Evolutionary conservation across 1,140 invertebrate species (phyloP), one percentile per base, ranked within the genome.

Genomic region (Stegodyphus dumicola): DNA sequence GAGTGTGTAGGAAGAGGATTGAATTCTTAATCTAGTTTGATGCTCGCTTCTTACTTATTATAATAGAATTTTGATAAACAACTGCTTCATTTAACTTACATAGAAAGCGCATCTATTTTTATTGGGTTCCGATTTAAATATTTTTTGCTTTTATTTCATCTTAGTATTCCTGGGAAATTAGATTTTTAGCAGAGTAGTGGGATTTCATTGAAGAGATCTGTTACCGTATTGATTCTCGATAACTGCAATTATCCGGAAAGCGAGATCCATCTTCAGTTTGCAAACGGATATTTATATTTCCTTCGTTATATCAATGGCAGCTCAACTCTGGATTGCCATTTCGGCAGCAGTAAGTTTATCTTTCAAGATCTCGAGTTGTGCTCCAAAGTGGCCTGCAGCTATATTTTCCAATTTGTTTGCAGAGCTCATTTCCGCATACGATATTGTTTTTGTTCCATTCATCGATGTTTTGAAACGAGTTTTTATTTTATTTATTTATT

Each of bases 51-150:
- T 80, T 80, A 80, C 69, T 73, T 60, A 71, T n/a, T 5, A 53
- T 80, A 80, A 80, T 80, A 80, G 66, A 69, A 80, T 71, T 80
- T 80, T 80, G 78, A 73, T 80, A 80, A 80, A 73, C 78, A 80
- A 80, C 73, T 51, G 78, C 53, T 51, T 80, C 54, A 15, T 80
- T 73, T 73, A 6, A 1, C 18, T 18, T 49, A 65, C 17, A 11
- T 74, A 11, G 13, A 52, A 74, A 76, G 11, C 13, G 9, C 18
- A 53, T 73, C 18, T 6, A 11, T 73, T 77, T 65, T 80, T 80
- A 73, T 73, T 80, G 54, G 69, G 15, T 48, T 79, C 66, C 77
- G 48, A 80, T 80, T 80, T 80, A 56, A 80, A 80, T 80, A 48
- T 13, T 66, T 10, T 7, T 66, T 67, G 33, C 3, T 67, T 67